Evolutionary conservation across 2,797 vertebrate genomes (phyloP).

Genomic region (Clamator glandarius): DNA sequence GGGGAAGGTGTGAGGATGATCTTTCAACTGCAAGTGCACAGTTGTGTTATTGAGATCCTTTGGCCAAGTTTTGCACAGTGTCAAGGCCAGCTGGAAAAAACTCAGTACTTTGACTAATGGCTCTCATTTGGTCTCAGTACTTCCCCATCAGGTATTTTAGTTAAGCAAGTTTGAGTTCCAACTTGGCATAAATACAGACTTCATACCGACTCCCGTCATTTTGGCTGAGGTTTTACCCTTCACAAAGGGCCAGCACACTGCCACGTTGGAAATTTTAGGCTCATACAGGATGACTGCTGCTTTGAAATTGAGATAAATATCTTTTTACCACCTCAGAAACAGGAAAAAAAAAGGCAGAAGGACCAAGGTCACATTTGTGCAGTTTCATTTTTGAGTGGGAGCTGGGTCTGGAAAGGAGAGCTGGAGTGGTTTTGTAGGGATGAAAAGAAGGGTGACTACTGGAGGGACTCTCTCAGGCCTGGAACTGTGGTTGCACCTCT

Average conservation of each 20-base stretch:
- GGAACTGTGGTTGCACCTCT: background rate
- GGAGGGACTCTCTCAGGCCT: background rate
- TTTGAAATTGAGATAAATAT: background rate
- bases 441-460: background rate
- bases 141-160: slow-evolving; percentile 33
- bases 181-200: background rate
- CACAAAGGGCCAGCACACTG: background rate
- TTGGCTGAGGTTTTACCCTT: background rate
- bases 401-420: background rate
- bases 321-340: background rate
- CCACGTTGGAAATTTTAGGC: background rate
- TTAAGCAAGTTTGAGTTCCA: background rate
- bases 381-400: background rate
- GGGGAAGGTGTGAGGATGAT: background rate
- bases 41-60: background rate
- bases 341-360: background rate
- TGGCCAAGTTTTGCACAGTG: background rate
- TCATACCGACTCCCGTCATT: background rate
- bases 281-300: background rate
- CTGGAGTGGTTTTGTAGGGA: background rate
- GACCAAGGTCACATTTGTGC: background rate
- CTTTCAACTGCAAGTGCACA: background rate
- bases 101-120: background rate
- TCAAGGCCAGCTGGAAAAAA: background rate
- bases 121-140: background rate